Percentiles rank a stretch among this genome's conserved stretches.
phyloP scores from a whole-genome alignment of 2,797 vertebrate species.

The Spinus pinus region DNA sequence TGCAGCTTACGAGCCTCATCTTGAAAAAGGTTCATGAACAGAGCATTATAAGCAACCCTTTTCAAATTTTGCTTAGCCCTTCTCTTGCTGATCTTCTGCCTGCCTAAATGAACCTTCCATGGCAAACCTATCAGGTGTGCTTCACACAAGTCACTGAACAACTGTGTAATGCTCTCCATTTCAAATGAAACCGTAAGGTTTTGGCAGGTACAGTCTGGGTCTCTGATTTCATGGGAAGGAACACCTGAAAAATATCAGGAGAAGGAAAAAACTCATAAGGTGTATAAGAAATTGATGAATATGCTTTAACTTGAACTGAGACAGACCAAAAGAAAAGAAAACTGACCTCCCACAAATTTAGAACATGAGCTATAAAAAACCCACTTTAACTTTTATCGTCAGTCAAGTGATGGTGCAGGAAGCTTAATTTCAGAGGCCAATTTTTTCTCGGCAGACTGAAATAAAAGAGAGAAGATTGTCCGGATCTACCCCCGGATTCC shows the following conservation, averaged over 20 bases:
- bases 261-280: fast-evolving
- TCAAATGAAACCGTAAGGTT: neutral
- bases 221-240: neutral
- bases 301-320: neutral
- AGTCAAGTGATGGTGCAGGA: neutral
- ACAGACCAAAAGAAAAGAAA: neutral
- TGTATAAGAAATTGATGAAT: fast-evolving
- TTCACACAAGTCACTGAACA: slow-evolving; percentile 88
- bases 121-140: slow-evolving; percentile 82
- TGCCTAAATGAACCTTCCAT: slow-evolving; percentile 79
- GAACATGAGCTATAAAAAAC: neutral
- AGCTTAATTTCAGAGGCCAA: neutral
- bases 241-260: slow-evolving; percentile 13
- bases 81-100: slow-evolving; percentile 75
- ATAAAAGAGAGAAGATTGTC: fast-evolving
- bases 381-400: neutral
- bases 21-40: slow-evolving; percentile 88
- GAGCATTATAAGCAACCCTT: slow-evolving; percentile 81
- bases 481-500: neutral
- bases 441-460: neutral
- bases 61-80: slow-evolving; percentile 80
- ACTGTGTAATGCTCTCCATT: slow-evolving; percentile 88
- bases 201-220: neutral
- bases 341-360: neutral
- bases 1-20: slow-evolving; percentile 74